phyloP scores from a whole-genome alignment of 2,797 vertebrate species.

The Manis pentadactyla region DNA sequence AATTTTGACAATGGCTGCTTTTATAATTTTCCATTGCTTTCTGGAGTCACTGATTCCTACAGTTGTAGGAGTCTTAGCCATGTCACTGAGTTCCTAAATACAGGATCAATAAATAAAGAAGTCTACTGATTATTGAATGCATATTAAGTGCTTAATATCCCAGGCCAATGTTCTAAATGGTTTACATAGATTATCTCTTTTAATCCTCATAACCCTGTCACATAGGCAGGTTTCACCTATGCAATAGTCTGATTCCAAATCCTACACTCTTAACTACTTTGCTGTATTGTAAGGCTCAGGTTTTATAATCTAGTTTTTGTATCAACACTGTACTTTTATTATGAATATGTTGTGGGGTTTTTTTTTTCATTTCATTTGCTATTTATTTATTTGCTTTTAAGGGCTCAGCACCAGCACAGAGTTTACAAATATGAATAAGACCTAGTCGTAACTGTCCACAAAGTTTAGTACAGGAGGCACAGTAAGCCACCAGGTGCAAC shows the following conservation, averaged over 20 bases:
- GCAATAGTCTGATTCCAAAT: neutral
- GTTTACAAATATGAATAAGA: neutral
- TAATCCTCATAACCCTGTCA: neutral
- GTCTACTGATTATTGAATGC: neutral
- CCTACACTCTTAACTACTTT: neutral
- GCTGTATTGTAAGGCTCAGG: neutral
- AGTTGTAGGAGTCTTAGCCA: neutral
- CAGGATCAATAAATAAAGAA: neutral
- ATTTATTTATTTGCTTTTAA: neutral
- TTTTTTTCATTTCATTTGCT: neutral
- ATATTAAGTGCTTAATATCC: neutral
- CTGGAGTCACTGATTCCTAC: neutral
- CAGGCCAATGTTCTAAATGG: neutral
- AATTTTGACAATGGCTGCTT: neutral
- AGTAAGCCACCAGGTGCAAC: neutral
- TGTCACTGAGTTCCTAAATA: slow-evolving; percentile 12
- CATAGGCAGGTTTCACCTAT: neutral
- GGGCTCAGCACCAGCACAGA: neutral
- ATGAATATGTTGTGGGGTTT: neutral
- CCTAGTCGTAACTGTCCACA: neutral
- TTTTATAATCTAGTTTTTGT: neutral
- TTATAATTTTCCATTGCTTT: neutral
- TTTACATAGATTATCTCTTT: neutral
- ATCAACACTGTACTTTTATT: neutral
- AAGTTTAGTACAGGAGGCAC: neutral